Evolutionary conservation across 2,888 invertebrate genomes (phyloP).

Genomic region (Dioctria linearis): DNA sequence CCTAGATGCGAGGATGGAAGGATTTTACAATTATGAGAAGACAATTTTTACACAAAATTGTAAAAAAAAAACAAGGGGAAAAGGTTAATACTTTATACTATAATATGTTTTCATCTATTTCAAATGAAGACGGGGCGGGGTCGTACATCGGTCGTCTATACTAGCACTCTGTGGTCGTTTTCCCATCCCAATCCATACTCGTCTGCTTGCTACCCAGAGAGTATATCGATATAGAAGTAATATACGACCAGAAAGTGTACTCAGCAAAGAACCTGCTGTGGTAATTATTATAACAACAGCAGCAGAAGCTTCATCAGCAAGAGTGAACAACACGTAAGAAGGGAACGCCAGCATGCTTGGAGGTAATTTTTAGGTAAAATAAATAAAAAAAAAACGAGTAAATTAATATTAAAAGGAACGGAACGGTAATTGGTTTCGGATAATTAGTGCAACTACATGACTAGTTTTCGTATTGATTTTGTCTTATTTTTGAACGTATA

Average conservation of each 20-base stretch:
- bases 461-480: conserved; percentile 1
- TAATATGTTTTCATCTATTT: conserved; percentile 46
- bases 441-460: conserved; percentile 44
- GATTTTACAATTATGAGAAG: conserved; percentile 3
- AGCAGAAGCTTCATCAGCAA: conserved; percentile 33
- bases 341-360: conserved; percentile 22
- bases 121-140: conserved; percentile 43
- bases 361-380: conserved; percentile 50
- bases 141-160: conserved; percentile 6
- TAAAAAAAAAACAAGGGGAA: background rate
- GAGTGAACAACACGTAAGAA: conserved; percentile 34
- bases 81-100: conserved; percentile 35
- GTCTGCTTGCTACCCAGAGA: background rate
- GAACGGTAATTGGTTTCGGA: conserved; percentile 48
- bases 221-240: conserved; percentile 35
- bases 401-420: conserved; percentile 39
- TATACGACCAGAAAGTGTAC: conserved; percentile 18
- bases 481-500: background rate
- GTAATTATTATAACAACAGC: conserved; percentile 52
- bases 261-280: conserved; percentile 37
- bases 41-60: conserved; percentile 39
- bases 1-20: background rate
- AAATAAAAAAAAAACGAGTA: conserved; percentile 18
- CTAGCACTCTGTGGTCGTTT: background rate
- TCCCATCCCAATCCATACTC: conserved; percentile 18